phyloP scores from a whole-genome alignment of 2,797 vertebrate species.

The Orestias chungarensis region DNA sequence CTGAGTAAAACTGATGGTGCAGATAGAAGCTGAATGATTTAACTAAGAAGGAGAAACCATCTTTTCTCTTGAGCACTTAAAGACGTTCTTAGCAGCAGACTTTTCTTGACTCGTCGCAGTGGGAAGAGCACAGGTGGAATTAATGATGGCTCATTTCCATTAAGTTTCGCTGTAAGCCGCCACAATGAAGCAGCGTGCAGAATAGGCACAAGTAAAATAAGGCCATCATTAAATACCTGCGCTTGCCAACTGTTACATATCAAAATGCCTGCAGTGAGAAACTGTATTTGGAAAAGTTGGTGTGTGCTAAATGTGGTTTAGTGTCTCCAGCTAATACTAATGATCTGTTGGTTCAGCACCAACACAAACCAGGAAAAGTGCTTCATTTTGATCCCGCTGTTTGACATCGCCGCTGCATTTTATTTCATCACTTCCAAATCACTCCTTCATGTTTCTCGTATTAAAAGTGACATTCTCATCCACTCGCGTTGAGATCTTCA shows the following conservation, averaged over 20 bases:
- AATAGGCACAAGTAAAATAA: background rate
- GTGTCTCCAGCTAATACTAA: background rate
- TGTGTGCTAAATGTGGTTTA: background rate
- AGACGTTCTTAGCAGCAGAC: conserved; percentile 7
- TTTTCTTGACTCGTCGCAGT: conserved; percentile 17
- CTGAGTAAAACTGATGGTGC: conserved; percentile 3
- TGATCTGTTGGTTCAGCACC: conserved; percentile 1
- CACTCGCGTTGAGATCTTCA: background rate
- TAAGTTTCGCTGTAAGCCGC: conserved; percentile 3
- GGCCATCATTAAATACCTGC: conserved; percentile 13
- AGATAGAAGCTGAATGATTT: conserved; percentile 5
- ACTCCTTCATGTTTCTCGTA: background rate
- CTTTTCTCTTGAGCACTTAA: conserved; percentile 1
- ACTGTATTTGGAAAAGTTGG: background rate
- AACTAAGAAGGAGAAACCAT: conserved; percentile 13
- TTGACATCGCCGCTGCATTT: background rate
- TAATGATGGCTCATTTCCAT: conserved; percentile 19
- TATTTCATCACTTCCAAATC: background rate
- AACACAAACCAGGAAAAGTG: background rate
- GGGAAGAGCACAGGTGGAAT: conserved; percentile 11
- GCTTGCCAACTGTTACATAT: conserved; percentile 1
- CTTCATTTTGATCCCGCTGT: background rate
- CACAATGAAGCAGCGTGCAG: conserved; percentile 4
- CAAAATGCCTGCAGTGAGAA: background rate
- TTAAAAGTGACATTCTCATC: background rate